These are phyloP conservation scores for Chaitophorus viminalis DNA, from an alignment of 2,888 invertebrate species.

Conservation along the genomic window DNA sequence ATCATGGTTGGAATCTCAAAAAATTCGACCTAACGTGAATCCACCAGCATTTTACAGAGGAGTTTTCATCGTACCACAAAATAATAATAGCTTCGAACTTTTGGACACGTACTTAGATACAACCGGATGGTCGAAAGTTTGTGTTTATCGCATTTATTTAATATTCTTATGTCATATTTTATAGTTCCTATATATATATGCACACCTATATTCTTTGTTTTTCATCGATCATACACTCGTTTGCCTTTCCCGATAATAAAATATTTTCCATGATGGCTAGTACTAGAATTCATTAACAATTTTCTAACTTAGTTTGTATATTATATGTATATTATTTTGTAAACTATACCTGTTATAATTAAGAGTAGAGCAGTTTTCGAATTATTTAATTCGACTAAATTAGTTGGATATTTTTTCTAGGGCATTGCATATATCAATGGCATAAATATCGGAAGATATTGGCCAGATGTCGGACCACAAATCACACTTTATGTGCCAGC, in stretches of 20 bases:
- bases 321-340: too few relatives aligned
- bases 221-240: too few relatives aligned
- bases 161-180: too few relatives aligned
- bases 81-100: conserved; percentile 43
- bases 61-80: conserved; percentile 63
- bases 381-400: too few relatives aligned
- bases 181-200: too few relatives aligned
- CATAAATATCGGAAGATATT: conserved; percentile 66
- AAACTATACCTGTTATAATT: too few relatives aligned
- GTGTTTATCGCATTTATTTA: background rate
- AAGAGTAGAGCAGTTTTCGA: too few relatives aligned
- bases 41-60: conserved; percentile 64
- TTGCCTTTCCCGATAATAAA: too few relatives aligned
- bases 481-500: conserved; percentile 65
- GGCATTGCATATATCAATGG: conserved; percentile 66
- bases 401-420: conserved; percentile 60
- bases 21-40: background rate
- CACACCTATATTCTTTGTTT: too few relatives aligned
- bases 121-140: conserved; percentile 66
- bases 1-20: conserved; percentile 37
- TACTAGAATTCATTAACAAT: too few relatives aligned
- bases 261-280: too few relatives aligned
- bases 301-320: too few relatives aligned
- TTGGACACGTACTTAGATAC: conserved; percentile 65
- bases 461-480: conserved; percentile 65